A percentile compares a stretch with the other conserved stretches of the same genome.
phyloP scores from a whole-genome alignment of 2,888 invertebrate genomes.

The Eledona agricola region DNA sequence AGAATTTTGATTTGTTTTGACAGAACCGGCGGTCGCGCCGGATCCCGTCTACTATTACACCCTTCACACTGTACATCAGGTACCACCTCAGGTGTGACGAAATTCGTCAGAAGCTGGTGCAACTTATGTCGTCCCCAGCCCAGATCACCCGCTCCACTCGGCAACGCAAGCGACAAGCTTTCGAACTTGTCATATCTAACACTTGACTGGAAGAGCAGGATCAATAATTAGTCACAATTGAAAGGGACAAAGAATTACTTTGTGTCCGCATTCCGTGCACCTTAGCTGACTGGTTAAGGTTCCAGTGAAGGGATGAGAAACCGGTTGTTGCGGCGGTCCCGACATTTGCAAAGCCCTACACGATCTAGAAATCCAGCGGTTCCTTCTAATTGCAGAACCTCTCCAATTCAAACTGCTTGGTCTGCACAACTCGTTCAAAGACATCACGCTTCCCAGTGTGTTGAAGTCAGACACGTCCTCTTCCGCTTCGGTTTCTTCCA shows the following conservation, averaged over 20 bases:
- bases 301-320: conserved; percentile 77
- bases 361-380: conserved; percentile 62
- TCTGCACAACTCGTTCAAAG: conserved; percentile 59
- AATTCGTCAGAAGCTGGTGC: conserved; percentile 79
- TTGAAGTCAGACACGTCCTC: conserved; percentile 45
- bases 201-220: conserved; percentile 70
- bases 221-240: conserved; percentile 9
- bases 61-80: conserved; percentile 84
- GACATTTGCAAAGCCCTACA: conserved; percentile 65
- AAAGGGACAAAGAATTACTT: conserved; percentile 63
- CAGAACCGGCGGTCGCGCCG: conserved; percentile 62
- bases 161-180: conserved; percentile 83
- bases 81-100: conserved; percentile 86
- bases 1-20: conserved; percentile 75
- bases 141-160: conserved; percentile 69
- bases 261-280: conserved; percentile 76
- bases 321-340: conserved; percentile 63
- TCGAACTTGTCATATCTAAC: conserved; percentile 94
- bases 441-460: conserved; percentile 59
- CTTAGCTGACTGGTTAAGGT: conserved; percentile 79
- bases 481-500: conserved; percentile 58
- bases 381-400: conserved; percentile 55
- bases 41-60: conserved; percentile 66
- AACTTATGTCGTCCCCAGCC: conserved; percentile 72
- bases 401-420: conserved; percentile 58